Evolutionary conservation across 2,797 vertebrate genomes (phyloP).

Genomic region (Nyctalus aviator): DNA sequence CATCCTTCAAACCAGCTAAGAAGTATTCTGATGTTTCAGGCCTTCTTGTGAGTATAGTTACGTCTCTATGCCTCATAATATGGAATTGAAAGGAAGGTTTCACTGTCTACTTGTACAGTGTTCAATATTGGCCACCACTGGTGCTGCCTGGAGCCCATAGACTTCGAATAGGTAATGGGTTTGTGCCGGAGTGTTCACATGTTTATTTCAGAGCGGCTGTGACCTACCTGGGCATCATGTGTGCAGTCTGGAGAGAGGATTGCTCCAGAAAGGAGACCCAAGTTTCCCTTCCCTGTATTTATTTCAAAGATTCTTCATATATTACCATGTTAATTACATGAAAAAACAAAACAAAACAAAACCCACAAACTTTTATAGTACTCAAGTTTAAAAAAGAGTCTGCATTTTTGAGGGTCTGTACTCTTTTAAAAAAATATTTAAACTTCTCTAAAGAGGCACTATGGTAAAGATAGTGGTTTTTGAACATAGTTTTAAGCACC

Average conservation of each 20-base stretch:
- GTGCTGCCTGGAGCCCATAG: not conserved
- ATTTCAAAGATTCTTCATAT: not conserved
- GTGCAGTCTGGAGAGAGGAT: too few relatives aligned
- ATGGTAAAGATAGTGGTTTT: not conserved
- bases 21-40: constrained; percentile 99
- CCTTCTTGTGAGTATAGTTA: constrained; percentile 92
- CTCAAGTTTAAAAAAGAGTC: not conserved
- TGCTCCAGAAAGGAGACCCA: not conserved
- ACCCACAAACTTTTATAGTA: too few relatives aligned
- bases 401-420: not conserved
- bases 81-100: constrained; percentile 3
- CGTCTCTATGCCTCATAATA: not conserved
- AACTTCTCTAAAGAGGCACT: not conserved
- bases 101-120: not conserved
- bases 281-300: not conserved
- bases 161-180: not conserved
- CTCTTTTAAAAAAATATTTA: constrained; percentile 9
- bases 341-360: not conserved
- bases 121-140: not conserved
- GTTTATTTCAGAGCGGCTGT: not conserved
- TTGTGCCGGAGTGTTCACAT: not conserved
- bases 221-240: too few relatives aligned
- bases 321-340: not conserved
- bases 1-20: constrained; percentile 96
- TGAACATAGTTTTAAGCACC: not conserved